Base-by-base conservation (phyloP, 2,888 invertebrate genomes). In the Argyresthia albistria region DNA sequence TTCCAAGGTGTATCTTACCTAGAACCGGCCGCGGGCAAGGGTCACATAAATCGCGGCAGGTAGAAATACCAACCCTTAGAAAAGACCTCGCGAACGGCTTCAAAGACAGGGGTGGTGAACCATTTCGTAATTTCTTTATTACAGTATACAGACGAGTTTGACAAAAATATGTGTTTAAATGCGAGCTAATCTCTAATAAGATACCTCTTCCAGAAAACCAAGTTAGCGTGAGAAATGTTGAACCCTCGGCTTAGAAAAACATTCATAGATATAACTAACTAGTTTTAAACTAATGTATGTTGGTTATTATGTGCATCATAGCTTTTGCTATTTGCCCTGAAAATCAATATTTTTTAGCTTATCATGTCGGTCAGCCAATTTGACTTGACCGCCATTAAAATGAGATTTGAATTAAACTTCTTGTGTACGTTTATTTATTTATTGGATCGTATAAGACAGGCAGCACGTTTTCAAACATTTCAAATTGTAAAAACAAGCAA, bases 31-130 rank as follows among this genome's bases (percentile, higher is more conserved):
- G 25, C 25, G 46, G 46, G 9, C 58, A 43, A 57, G 57, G 64
- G 61, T 60, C 63, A 58, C 64, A 68, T 71, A 70, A 69, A 68
- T 70, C 65, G 68, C 59, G 49, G 62, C 75, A 76, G 75, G 76
- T 75, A 73, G 61, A 70, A 73, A 73, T 69, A 66, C 67, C 69
- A 67, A 69, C 68, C 74, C 70, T 50, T 16, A 12, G 11, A 35
- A n/a, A n/a, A n/a, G 8, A n/a, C 43, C 43, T 46, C 11, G n/a
- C 9, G 14, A 12, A 47, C n/a, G 9, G 7, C 14, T 12, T 16
- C 9, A 11, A 35, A 35, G 35, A 12, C 49, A 49, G 49, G 49
- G 49, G 15, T 49, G 7, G 14, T 6, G 8, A 49, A 49, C 36
- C 36, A 15, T 10, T 3, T n/a, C n/a, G n/a, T n/a, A n/a, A 4